Base-by-base conservation (phyloP, 2,113 vertebrate genomes). In the Dicaeum eximium region DNA sequence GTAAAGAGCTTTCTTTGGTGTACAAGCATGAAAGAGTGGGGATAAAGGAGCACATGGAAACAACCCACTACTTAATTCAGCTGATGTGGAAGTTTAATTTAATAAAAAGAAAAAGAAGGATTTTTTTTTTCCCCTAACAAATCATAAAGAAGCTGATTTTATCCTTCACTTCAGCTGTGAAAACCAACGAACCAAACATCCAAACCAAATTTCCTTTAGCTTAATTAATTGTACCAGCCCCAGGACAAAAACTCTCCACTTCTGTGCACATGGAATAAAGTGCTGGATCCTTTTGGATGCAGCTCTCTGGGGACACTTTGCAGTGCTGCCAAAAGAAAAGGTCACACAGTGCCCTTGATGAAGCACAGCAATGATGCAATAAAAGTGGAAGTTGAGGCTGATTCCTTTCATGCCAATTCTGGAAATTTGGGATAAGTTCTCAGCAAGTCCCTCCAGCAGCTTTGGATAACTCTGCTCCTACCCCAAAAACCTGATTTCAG, bases 191-290 rank as follows among this genome's bases (percentile, higher is more conserved):
- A 92, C 56, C 40, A 80, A 93, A 61, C 9, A 71, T 11, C 48
- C 65, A 86, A 79, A 38, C 8, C n/a, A 67, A 88, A 89, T 79
- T 93, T 93, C 62, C 48, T 64, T 88, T 69, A 47, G 58, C 23
- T 92, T 82, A 90, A 93, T 96, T 89, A 95, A 64, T 75, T 79
- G 25, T 53, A 56, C n/a, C 72, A 89, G 53, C 69, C 56, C 14
- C 42, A 48, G 81, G 40, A 87, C 31, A 81, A 84, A 69, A 71
- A 20, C 27, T 31, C 42, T 73, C 11, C 35, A 35, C 47, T 56
- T 54, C 24, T 80, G 12, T 24, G 73, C 25, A 22, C 27, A 12
- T 3, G 28, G 80, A 92, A 87, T 84, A 42, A 92, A 80, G 48
- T 19, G 15, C 18, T 42, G 31, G 20, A 11, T 74, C 19, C 40